phyloP scores from a whole-genome alignment of 1,140 invertebrate genomes.

The Schlechtendalia chinensis region DNA sequence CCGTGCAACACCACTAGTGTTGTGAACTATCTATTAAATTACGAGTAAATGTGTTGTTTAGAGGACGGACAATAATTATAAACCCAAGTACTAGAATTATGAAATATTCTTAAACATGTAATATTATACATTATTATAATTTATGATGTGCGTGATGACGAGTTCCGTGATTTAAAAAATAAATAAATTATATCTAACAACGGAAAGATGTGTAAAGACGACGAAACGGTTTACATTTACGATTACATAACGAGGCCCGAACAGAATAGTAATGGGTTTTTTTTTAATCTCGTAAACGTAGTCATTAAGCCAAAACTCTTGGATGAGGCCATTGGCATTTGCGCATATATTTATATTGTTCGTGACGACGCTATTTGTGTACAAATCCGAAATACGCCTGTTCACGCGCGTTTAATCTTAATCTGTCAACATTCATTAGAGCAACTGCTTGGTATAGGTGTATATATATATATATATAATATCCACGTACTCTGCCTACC shows the following conservation, averaged over 20 bases:
- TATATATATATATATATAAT: too few species aligned
- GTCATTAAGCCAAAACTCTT: not conserved
- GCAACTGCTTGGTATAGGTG: too few species aligned
- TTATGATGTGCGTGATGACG: too few species aligned
- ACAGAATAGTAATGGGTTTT: not conserved
- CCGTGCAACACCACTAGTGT: not conserved
- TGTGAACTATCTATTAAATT: not conserved
- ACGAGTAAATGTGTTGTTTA: not conserved
- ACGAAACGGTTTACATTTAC: too few species aligned
- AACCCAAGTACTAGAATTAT: too few species aligned
- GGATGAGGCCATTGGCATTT: not conserved
- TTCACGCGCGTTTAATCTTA: not conserved
- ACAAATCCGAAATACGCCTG: not conserved
- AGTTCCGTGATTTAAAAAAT: too few species aligned
- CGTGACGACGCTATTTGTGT: not conserved
- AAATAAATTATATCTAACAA: too few species aligned
- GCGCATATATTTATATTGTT: not conserved
- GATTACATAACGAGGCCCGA: not conserved
- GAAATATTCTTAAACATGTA: too few species aligned
- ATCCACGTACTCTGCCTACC: too few species aligned
- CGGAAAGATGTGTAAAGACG: too few species aligned
- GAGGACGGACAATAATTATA: too few species aligned
- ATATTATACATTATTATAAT: too few species aligned
- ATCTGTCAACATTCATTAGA: not conserved
- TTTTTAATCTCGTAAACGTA: constrained; percentile 6